Conservation (phyloP, 2,888 invertebrate species). For the Pterostichus madidus region DNA sequence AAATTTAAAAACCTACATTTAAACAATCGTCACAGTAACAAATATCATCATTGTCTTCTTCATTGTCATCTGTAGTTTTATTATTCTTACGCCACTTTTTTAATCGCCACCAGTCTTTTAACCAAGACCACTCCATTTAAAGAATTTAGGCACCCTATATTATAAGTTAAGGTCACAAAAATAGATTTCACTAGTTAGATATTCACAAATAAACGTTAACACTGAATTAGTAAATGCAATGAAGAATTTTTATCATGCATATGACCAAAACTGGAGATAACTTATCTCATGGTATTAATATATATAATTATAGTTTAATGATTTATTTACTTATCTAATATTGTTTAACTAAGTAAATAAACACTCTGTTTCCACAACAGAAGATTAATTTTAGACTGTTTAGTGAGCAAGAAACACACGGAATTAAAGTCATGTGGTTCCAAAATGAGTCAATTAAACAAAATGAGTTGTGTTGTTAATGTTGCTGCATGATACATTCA, state of each 20-base stretch:
- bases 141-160: constrained; percentile 26
- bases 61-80: constrained; percentile 76
- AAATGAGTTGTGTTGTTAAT: constrained; percentile 38
- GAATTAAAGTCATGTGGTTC: constrained; percentile 47
- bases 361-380: constrained; percentile 35
- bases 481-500: constrained; percentile 2
- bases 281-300: constrained; percentile 46
- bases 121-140: constrained; percentile 88
- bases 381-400: background rate
- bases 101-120: constrained; percentile 90
- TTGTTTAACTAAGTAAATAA: constrained; percentile 54
- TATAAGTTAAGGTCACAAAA: constrained; percentile 52
- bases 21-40: constrained; percentile 89
- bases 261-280: constrained; percentile 48
- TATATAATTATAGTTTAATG: constrained; percentile 46
- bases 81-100: constrained; percentile 83
- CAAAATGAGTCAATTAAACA: constrained; percentile 37
- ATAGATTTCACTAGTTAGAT: constrained; percentile 11
- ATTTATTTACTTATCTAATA: constrained; percentile 53
- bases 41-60: constrained; percentile 83
- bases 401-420: constrained; percentile 29
- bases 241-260: constrained; percentile 47
- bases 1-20: constrained; percentile 72
- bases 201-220: constrained; percentile 21
- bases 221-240: constrained; percentile 28